phyloP scores from a whole-genome alignment of 1,140 invertebrate species.

The Tetragnatha versicolor region DNA sequence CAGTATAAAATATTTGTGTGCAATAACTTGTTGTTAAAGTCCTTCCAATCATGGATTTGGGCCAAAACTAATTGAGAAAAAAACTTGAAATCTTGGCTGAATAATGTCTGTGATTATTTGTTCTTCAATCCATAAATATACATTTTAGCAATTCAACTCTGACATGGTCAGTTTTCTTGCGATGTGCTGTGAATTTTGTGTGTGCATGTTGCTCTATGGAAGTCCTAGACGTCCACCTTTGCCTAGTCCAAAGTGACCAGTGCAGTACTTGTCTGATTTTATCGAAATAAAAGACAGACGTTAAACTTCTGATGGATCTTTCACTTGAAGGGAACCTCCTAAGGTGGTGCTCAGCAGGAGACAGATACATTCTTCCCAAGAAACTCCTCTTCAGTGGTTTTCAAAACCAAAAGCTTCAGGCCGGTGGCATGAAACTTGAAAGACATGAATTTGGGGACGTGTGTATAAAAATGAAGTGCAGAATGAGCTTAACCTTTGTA shows the following conservation, averaged over 20 bases:
- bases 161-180: slow-evolving; percentile 50
- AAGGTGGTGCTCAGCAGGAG: slow-evolving; percentile 52
- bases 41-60: slow-evolving; percentile 48
- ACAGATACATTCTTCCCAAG: slow-evolving; percentile 34
- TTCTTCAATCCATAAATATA: slow-evolving; percentile 54
- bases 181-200: slow-evolving; percentile 51
- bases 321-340: slow-evolving; percentile 46
- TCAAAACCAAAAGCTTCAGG: slow-evolving; percentile 52
- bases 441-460: slow-evolving; percentile 46
- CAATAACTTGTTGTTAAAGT: slow-evolving; percentile 53
- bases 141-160: slow-evolving; percentile 48
- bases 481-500: slow-evolving; percentile 55
- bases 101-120: slow-evolving; percentile 54
- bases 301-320: slow-evolving; percentile 53
- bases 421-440: slow-evolving; percentile 53
- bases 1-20: slow-evolving; percentile 54
- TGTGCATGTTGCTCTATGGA: slow-evolving; percentile 51
- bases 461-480: slow-evolving; percentile 49
- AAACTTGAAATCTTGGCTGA: slow-evolving; percentile 28
- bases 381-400: slow-evolving; percentile 53
- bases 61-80: slow-evolving; percentile 38
- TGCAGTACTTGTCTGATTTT: slow-evolving; percentile 43
- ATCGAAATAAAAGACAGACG: slow-evolving; percentile 45
- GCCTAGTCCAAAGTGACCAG: slow-evolving; percentile 51
- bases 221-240: slow-evolving; percentile 50